A percentile compares a stretch with the other conserved stretches of the same genome.
Conservation (phyloP, 1,140 invertebrate species). For the Glomeris maerens region DNA sequence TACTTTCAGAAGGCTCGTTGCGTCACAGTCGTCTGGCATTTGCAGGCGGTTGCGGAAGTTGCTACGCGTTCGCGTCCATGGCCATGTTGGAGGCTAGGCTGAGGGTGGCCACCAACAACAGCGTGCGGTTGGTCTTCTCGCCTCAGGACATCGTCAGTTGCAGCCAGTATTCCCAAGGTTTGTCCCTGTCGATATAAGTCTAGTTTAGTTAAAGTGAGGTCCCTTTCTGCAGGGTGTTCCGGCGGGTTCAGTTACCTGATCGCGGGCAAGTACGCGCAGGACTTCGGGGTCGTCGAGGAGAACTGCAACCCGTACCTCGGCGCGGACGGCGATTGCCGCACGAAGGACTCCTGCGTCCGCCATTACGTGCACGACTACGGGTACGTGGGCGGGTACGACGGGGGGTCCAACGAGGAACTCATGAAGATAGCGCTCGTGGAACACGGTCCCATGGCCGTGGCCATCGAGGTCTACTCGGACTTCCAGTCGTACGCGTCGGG, state of each 20-base stretch:
- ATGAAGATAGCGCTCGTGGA: constrained; percentile 36
- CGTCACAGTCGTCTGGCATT: constrained; percentile 5
- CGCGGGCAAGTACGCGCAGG: constrained; percentile 35
- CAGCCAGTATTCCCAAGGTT: constrained; percentile 33
- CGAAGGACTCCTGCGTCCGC: constrained; percentile 27
- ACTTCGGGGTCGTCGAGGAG: constrained; percentile 37
- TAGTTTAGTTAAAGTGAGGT: neutral
- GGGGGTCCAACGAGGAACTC: constrained; percentile 37
- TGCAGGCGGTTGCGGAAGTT: constrained; percentile 35
- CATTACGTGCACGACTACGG: constrained; percentile 34
- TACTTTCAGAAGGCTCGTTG: constrained; percentile 4
- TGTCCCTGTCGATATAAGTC: neutral
- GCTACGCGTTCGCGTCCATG: constrained; percentile 39
- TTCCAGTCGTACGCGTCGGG: constrained; percentile 35
- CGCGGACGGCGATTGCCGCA: constrained; percentile 25
- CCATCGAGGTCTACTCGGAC: constrained; percentile 36
- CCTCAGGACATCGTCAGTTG: constrained; percentile 40
- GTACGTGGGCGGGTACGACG: constrained; percentile 38
- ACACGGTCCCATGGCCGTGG: constrained; percentile 38
- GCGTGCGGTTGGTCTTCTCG: constrained; percentile 28
- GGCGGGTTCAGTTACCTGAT: constrained; percentile 42
- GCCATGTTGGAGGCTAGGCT: constrained; percentile 35
- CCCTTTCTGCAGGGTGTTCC: constrained; percentile 28
- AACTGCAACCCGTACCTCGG: constrained; percentile 35
- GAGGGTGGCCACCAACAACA: constrained; percentile 35